Conservation (phyloP, 2,888 invertebrate genomes). For the Watsonalla binaria region DNA sequence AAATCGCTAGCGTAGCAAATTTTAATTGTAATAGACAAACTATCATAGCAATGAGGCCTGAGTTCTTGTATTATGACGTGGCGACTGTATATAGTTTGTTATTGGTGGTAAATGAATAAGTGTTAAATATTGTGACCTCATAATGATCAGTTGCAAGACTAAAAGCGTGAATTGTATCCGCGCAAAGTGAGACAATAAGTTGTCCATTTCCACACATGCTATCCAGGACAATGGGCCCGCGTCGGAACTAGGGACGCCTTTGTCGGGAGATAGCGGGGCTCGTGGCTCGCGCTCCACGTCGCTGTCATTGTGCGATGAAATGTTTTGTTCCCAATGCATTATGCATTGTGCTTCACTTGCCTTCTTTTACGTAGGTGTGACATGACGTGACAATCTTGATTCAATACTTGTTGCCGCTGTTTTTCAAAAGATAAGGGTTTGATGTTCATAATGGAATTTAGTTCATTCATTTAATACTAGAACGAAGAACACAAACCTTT, state of each 20-base stretch:
- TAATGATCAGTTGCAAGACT: conserved; percentile 6
- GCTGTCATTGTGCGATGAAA: neutral
- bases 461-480: too few species aligned
- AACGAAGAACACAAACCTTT: too few species aligned
- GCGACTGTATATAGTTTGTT: too few species aligned
- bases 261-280: neutral
- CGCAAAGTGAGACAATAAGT: conserved; percentile 19
- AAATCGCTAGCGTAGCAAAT: too few species aligned
- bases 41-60: too few species aligned
- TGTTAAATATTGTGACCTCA: neutral
- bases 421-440: neutral
- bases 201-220: conserved; percentile 11
- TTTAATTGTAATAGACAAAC: too few species aligned
- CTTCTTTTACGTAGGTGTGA: neutral
- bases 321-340: neutral
- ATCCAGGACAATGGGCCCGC: neutral
- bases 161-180: conserved; percentile 17
- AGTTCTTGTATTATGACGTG: too few species aligned
- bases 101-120: too few species aligned
- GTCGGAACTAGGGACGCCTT: conserved; percentile 30
- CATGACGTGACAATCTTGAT: neutral
- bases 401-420: neutral
- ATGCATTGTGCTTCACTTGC: neutral
- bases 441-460: too few species aligned
- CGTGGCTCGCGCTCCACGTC: neutral